Evolutionary conservation across 2,888 invertebrate genomes (phyloP).

Genomic region (Rhorus exstirpatorius): DNA sequence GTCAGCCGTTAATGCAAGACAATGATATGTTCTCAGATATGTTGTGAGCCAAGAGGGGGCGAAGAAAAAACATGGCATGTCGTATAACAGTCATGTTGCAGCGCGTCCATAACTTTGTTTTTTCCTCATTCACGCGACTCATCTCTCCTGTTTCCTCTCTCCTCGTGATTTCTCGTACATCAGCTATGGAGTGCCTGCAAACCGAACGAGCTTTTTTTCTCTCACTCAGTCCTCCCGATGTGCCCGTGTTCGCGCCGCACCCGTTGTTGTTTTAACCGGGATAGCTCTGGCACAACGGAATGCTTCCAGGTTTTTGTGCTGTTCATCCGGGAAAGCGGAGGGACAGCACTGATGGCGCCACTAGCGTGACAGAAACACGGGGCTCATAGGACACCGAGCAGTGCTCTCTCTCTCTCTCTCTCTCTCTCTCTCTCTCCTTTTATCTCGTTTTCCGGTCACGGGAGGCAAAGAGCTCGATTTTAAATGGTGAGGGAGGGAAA

Average conservation of each 20-base stretch:
- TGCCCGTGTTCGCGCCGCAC: conserved; percentile 50
- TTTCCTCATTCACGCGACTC: conserved; percentile 14
- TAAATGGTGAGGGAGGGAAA: conserved; percentile 54
- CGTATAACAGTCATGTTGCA: conserved; percentile 19
- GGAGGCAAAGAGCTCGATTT: conserved; percentile 65
- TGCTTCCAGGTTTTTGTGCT: conserved; percentile 60
- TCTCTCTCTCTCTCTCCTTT: conserved; percentile 12
- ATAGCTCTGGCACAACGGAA: conserved; percentile 32
- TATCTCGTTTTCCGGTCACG: conserved; percentile 27
- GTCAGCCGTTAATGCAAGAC: not conserved
- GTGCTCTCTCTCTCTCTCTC: no score
- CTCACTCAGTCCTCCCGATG: conserved; percentile 43
- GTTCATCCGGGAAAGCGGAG: conserved; percentile 52
- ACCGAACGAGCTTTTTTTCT: conserved; percentile 15
- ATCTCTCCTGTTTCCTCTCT: not conserved
- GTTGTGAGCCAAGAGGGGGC: no score
- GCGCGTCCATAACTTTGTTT: conserved; percentile 24
- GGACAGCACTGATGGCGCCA: conserved; percentile 26
- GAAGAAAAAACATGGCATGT: not conserved
- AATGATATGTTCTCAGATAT: not conserved
- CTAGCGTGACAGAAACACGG: conserved; percentile 19
- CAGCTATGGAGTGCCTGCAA: conserved; percentile 18
- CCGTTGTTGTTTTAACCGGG: conserved; percentile 57
- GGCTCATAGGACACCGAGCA: not conserved
- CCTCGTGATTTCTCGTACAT: not conserved